These are phyloP conservation scores for Hippocampus abdominalis DNA, from an alignment of 2,113 vertebrate genomes.

Conservation along the genomic window DNA sequence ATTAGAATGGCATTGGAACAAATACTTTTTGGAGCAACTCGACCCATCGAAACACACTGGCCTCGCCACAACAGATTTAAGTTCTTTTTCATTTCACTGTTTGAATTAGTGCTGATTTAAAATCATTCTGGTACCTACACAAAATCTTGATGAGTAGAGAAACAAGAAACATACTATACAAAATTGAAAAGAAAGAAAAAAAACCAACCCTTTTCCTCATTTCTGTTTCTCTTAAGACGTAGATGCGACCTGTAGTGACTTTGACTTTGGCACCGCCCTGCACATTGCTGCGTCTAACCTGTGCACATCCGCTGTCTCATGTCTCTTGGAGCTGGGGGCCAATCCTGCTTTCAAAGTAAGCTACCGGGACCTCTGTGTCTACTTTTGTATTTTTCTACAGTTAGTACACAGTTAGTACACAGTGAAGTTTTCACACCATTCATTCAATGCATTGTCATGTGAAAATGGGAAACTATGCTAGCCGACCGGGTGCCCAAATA, in stretches of 20 bases:
- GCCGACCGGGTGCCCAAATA: too few relatives aligned
- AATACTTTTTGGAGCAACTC: too few relatives aligned
- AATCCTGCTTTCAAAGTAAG: slow-evolving; percentile 95
- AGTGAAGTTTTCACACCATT: not conserved
- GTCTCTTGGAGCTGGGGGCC: slow-evolving; percentile 89
- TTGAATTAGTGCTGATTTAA: not conserved
- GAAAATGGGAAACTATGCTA: not conserved
- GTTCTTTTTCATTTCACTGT: not conserved
- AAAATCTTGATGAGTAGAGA: not conserved
- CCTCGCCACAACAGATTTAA: not conserved
- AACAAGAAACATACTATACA: not conserved
- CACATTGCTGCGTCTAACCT: slow-evolving; percentile 95
- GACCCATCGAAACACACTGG: not conserved
- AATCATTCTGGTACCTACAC: not conserved
- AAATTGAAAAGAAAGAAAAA: too few relatives aligned
- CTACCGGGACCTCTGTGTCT: not conserved
- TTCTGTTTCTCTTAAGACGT: slow-evolving; percentile 73
- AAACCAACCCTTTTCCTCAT: not conserved
- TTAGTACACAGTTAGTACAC: not conserved
- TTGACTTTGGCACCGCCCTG: slow-evolving; percentile 93
- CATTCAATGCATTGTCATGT: not conserved
- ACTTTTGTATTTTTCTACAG: not conserved
- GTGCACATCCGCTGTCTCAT: slow-evolving; percentile 84
- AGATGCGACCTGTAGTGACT: slow-evolving; percentile 96
- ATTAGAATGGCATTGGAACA: too few relatives aligned